Evolutionary conservation across 2,113 vertebrate species (phyloP).

Genomic region (Microtus pennsylvanicus): DNA sequence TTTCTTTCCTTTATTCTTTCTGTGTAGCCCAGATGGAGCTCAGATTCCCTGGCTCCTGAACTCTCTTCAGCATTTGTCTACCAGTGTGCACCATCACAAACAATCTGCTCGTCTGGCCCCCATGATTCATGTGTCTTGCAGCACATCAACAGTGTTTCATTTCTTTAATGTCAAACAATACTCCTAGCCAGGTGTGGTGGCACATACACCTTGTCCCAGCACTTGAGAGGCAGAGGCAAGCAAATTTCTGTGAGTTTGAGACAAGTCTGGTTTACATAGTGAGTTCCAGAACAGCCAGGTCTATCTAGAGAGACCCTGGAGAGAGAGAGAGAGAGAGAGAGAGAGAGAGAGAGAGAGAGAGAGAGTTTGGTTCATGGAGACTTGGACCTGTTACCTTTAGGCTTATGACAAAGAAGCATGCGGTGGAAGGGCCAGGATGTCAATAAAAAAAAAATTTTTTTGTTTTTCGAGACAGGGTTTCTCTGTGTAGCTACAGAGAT

Average conservation of each 20-base stretch:
- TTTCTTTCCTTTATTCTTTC: background rate
- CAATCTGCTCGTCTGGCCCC: background rate
- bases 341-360: too few species aligned
- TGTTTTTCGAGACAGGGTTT: too few species aligned
- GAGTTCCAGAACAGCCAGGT: background rate
- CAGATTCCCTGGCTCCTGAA: background rate
- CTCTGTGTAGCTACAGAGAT: too few species aligned
- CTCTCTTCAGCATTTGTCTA: background rate
- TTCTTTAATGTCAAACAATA: background rate
- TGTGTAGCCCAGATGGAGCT: background rate
- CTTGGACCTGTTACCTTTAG: background rate
- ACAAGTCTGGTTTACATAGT: background rate
- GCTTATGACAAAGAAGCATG: background rate
- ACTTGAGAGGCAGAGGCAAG: background rate
- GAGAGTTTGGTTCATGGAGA: background rate
- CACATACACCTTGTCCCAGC: background rate
- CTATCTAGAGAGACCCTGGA: background rate
- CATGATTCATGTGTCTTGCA: background rate
- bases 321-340: too few species aligned
- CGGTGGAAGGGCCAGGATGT: background rate
- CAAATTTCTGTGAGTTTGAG: background rate
- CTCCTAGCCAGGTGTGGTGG: background rate
- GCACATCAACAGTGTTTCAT: background rate
- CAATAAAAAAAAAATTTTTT: background rate
- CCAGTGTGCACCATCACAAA: background rate